Conservation (phyloP, 92 coral and sea anemone genomes). For the Virgularia gustaviana region DNA sequence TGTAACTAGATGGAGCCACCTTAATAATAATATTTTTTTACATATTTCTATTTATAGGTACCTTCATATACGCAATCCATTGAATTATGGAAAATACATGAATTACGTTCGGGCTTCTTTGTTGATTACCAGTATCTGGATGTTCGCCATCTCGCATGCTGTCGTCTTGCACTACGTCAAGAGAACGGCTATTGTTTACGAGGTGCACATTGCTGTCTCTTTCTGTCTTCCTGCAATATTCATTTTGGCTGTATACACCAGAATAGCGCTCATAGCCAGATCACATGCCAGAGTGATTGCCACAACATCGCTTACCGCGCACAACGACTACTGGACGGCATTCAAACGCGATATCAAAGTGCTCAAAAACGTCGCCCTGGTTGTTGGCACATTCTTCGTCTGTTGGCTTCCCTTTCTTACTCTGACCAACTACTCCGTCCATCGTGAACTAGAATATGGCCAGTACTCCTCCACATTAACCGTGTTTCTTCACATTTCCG, state of each 20-base stretch:
- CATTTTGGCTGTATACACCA: conserved; percentile 60
- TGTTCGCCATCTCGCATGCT: conserved; percentile 66
- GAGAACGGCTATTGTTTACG: conserved; percentile 51
- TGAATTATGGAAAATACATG: conserved; percentile 65
- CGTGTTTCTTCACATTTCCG: conserved; percentile 42
- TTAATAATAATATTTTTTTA: too few species aligned
- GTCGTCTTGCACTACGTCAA: conserved; percentile 49
- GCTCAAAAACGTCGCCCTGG: conserved; percentile 64
- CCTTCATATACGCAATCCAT: conserved; percentile 66
- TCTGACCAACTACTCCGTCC: conserved; percentile 58
- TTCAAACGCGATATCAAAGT: conserved; percentile 72
- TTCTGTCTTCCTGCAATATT: conserved; percentile 72
- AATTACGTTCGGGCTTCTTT: conserved; percentile 53
- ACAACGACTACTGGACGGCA: conserved; percentile 11
- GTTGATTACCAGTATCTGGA: conserved; percentile 66
- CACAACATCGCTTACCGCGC: conserved; percentile 39
- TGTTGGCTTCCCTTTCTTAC: conserved; percentile 86
- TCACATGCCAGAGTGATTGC: conserved; percentile 74
- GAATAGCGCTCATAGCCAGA: conserved; percentile 71
- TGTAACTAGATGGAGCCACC: too few species aligned
- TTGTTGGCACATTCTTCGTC: conserved; percentile 80
- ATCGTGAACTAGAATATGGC: not conserved
- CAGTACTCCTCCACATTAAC: not conserved
- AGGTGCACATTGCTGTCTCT: conserved; percentile 63
- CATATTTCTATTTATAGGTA: too few species aligned